A percentile compares a stretch with the other conserved stretches of the same genome.
Conservation (phyloP, 1,140 invertebrate species). For the Neodiprion lecontei region DNA sequence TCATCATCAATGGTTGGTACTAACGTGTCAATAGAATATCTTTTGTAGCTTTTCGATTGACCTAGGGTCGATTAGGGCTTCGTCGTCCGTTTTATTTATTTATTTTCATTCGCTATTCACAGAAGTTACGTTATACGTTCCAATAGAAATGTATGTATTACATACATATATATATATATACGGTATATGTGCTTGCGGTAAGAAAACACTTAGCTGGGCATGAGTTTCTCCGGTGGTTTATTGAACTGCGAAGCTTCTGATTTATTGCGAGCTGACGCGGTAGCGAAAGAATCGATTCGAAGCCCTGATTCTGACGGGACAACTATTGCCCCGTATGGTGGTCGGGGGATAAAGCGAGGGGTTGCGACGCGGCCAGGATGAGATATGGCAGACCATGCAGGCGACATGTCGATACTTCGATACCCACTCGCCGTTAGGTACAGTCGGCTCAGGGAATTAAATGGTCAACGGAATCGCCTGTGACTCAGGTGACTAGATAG, state of each 20-base stretch:
- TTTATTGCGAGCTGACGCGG: slow-evolving; percentile 5
- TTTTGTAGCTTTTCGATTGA: too few species aligned
- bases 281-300: not conserved
- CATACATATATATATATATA: too few species aligned
- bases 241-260: slow-evolving; percentile 12
- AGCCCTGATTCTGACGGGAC: slow-evolving; percentile 7
- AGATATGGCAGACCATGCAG: slow-evolving; percentile 12
- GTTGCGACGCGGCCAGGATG: not conserved
- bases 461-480: not conserved
- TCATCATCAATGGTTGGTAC: too few species aligned
- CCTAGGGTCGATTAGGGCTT: too few species aligned
- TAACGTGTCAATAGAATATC: too few species aligned
- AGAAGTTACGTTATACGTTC: too few species aligned
- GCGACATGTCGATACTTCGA: slow-evolving; percentile 14
- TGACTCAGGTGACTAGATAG: too few species aligned
- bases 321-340: not conserved
- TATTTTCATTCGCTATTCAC: too few species aligned
- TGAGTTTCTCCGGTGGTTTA: slow-evolving; percentile 12
- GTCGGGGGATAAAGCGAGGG: not conserved
- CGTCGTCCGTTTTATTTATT: too few species aligned
- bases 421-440: slow-evolving; percentile 10
- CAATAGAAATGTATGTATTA: too few species aligned
- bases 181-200: not conserved
- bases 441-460: slow-evolving; percentile 11
- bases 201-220: slow-evolving; percentile 13